phyloP scores from a whole-genome alignment of 2,888 invertebrate species.

The Orchestes rusci region DNA sequence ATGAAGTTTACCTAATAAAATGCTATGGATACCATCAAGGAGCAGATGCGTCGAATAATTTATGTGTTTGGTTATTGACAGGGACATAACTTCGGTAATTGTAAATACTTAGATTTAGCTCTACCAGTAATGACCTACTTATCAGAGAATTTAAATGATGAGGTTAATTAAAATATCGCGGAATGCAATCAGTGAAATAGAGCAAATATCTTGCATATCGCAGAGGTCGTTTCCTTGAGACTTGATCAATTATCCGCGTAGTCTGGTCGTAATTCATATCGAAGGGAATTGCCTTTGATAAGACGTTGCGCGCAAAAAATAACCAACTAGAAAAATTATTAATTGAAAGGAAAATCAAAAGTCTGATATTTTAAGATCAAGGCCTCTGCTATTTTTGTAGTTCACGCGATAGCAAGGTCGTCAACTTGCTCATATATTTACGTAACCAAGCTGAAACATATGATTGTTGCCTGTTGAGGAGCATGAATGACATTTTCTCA shows the following conservation, averaged over 20 bases:
- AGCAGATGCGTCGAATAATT: too few relatives aligned
- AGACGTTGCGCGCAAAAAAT: too few relatives aligned
- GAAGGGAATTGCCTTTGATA: too few relatives aligned
- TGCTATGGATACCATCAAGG: too few relatives aligned
- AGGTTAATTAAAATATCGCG: slow-evolving; percentile 13
- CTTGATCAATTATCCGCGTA: slow-evolving; percentile 13
- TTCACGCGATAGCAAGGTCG: slow-evolving; percentile 22
- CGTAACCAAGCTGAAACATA: slow-evolving; percentile 11
- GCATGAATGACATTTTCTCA: not conserved
- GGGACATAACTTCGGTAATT: too few relatives aligned
- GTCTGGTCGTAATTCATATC: too few relatives aligned
- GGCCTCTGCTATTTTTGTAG: slow-evolving; percentile 21
- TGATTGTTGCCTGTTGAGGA: slow-evolving; percentile 4
- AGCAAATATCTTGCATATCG: slow-evolving; percentile 19
- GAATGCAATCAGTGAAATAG: slow-evolving; percentile 16
- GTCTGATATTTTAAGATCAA: slow-evolving; percentile 25
- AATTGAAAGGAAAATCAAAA: too few relatives aligned
- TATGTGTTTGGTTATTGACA: too few relatives aligned
- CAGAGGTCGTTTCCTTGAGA: slow-evolving; percentile 19
- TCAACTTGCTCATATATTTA: slow-evolving; percentile 18
- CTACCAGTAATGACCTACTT: slow-evolving; percentile 14
- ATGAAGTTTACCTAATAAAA: too few relatives aligned
- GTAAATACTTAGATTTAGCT: too few relatives aligned
- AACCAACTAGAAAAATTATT: too few relatives aligned
- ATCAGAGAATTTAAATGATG: slow-evolving; percentile 11